These are phyloP conservation scores for Enteromius treurensis DNA, from an alignment of 2,797 vertebrate genomes.

Conservation along the genomic window DNA sequence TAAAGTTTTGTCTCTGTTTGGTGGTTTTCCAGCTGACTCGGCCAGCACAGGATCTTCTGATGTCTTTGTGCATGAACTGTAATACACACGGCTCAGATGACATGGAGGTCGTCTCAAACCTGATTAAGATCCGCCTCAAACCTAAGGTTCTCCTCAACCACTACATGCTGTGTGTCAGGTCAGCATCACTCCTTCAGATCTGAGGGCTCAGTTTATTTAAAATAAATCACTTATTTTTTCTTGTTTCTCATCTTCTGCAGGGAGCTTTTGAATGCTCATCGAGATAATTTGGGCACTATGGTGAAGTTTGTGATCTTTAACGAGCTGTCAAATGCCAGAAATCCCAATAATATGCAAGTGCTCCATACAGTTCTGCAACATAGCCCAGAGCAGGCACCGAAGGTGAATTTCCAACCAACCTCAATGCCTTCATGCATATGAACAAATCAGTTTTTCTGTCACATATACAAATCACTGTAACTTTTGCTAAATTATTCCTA, in stretches of 20 bases:
- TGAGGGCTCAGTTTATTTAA: not conserved
- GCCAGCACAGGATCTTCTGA: slow-evolving; percentile 95
- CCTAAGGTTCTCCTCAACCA: slow-evolving; percentile 98
- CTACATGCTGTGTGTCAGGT: slow-evolving; percentile 96
- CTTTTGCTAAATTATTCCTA: not conserved
- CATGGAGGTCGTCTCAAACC: slow-evolving; percentile 96
- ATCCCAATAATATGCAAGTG: slow-evolving; percentile 99
- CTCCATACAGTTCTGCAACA: slow-evolving; percentile 94
- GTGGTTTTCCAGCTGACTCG: slow-evolving; percentile 84
- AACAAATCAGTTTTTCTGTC: not conserved
- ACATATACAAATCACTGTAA: not conserved
- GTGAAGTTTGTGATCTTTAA: slow-evolving; percentile 99
- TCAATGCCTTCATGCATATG: not conserved
- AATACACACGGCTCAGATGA: slow-evolving; percentile 91
- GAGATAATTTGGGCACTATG: slow-evolving; percentile 94
- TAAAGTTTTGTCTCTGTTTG: slow-evolving; percentile 16
- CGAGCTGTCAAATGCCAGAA: slow-evolving; percentile 94
- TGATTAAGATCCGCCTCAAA: slow-evolving; percentile 97
- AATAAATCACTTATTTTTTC: slow-evolving; percentile 1
- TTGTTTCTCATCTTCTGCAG: slow-evolving; percentile 68
- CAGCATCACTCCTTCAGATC: slow-evolving; percentile 14
- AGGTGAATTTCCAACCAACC: slow-evolving; percentile 74
- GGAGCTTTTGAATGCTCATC: slow-evolving; percentile 92
- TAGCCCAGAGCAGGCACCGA: slow-evolving; percentile 93
- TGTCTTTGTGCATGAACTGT: slow-evolving; percentile 97